Base-by-base conservation (phyloP, 2,797 vertebrate genomes). In the Margarornis squamiger region DNA sequence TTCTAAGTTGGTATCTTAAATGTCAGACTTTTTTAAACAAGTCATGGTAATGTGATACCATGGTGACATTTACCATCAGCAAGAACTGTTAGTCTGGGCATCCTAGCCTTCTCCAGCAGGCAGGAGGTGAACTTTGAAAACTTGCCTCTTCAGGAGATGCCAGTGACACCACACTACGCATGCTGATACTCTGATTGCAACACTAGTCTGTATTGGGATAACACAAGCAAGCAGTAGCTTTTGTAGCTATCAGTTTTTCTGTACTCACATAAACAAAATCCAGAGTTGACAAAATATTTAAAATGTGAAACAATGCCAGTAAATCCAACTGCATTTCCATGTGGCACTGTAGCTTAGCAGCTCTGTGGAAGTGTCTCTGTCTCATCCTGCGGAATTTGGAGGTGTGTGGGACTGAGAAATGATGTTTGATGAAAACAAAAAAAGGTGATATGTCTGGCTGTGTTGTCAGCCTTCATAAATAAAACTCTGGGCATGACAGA, bases 1-100 rank as follows among this genome's bases (percentile, higher is more conserved):
- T 70, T 91, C 90, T 54, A 81, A 79, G 85, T 80, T 63, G 8
- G 3, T 93, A 41, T 75, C 87, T 93, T 93, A 95, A 93, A 94
- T 95, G 87, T 95, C 95, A 96, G 76, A 90, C 70, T 67, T 78
- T 79, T 94, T 94, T 5, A 94, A 93, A 91, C 58, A 70, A 58
- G 90, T 84, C 43, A 30, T 92, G 63, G 91, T 92, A 93, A 96
- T 16, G 59, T 0, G 20, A 97, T 94, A 91, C 34, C 26, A 29
- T 15, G 41, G 86, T 94, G 95, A 96, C 95, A 95, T 97, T 94
- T 96, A 91, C 66, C 54, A 92, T 54, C 86, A 82, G 93, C 79
- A 86, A 43, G 66, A 34, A 95, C 87, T 32, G 22, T 78, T 78
- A 91, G 73, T 78, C 76, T 88, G 88, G 79, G 61, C 46, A 84